phyloP scores from a whole-genome alignment of 2,888 invertebrate species.

The Limnephilus auricula region DNA sequence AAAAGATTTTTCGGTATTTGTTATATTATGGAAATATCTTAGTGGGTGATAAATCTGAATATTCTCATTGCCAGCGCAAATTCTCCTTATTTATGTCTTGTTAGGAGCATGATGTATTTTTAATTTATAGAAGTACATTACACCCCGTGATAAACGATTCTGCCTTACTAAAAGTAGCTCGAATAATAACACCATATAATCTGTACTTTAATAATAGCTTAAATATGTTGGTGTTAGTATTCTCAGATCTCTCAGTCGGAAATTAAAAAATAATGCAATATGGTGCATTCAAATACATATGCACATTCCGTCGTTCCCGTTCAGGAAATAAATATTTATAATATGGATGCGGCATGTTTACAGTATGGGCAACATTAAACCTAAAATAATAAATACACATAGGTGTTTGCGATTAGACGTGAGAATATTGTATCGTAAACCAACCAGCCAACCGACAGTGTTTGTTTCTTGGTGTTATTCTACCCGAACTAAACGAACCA shows the following conservation, averaged over 20 bases:
- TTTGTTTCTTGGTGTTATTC: conserved; percentile 11
- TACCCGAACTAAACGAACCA: background rate
- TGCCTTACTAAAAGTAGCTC: background rate
- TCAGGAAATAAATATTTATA: conserved; percentile 57
- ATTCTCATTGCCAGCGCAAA: background rate
- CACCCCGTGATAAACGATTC: conserved; percentile 37
- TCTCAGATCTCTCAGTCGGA: background rate
- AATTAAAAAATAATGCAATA: conserved; percentile 45
- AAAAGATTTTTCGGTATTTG: background rate
- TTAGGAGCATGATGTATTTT: conserved; percentile 34
- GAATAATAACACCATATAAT: background rate
- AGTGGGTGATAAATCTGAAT: conserved; percentile 22
- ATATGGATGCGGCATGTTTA: conserved; percentile 50
- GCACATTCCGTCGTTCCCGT: conserved; percentile 5
- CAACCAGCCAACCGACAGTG: background rate
- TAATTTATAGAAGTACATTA: conserved; percentile 44
- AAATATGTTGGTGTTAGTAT: background rate
- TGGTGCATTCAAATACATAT: conserved; percentile 27
- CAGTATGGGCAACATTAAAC: conserved; percentile 52
- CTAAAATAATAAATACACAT: conserved; percentile 54
- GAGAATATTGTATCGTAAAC: conserved; percentile 38
- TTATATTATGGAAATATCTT: conserved; percentile 17
- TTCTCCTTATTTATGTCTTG: conserved; percentile 22
- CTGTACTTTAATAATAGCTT: background rate
- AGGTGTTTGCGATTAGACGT: conserved; percentile 37